A percentile compares a stretch with the other conserved stretches of the same genome.
Conservation (phyloP, 1,140 invertebrate species). For the Aphelenchoides fujianensis region DNA sequence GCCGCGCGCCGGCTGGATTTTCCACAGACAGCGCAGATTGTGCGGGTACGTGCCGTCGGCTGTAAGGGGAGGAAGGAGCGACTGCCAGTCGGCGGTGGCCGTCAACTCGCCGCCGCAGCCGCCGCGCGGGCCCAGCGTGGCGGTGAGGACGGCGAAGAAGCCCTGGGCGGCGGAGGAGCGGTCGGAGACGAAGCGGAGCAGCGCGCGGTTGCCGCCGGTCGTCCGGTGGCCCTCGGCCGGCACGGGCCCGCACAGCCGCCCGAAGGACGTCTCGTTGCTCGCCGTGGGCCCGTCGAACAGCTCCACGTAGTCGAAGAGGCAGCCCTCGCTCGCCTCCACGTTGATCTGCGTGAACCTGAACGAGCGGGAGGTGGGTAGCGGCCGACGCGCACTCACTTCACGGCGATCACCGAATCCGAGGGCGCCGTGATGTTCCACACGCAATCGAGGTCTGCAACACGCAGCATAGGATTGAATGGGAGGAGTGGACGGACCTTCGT, state of each 20-base stretch:
- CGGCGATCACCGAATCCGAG: constrained; percentile 56
- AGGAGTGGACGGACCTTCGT: no score
- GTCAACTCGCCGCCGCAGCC: constrained; percentile 56
- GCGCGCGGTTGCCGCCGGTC: constrained; percentile 30
- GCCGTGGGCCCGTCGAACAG: constrained; percentile 50
- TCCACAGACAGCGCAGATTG: constrained; percentile 53
- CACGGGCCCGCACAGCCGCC: constrained; percentile 29
- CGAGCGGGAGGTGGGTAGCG: not conserved
- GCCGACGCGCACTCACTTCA: constrained; percentile 42
- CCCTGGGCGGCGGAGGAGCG: constrained; percentile 40
- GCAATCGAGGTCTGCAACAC: no score
- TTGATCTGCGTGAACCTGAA: constrained; percentile 49
- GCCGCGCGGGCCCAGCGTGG: constrained; percentile 47
- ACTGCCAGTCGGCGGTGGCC: constrained; percentile 47
- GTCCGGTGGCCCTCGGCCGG: constrained; percentile 33
- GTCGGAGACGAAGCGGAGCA: constrained; percentile 53
- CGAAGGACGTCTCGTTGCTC: constrained; percentile 27
- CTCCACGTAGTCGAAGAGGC: constrained; percentile 54
- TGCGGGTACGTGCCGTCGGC: constrained; percentile 39
- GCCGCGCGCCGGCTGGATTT: constrained; percentile 30
- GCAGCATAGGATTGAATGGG: no score
- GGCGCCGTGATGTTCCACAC: constrained; percentile 63
- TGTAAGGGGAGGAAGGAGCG: constrained; percentile 35
- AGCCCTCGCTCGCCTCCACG: constrained; percentile 43
- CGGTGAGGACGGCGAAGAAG: constrained; percentile 49